Base-by-base conservation (phyloP, 2,888 invertebrate genomes). In the Drosophila pegasa region DNA sequence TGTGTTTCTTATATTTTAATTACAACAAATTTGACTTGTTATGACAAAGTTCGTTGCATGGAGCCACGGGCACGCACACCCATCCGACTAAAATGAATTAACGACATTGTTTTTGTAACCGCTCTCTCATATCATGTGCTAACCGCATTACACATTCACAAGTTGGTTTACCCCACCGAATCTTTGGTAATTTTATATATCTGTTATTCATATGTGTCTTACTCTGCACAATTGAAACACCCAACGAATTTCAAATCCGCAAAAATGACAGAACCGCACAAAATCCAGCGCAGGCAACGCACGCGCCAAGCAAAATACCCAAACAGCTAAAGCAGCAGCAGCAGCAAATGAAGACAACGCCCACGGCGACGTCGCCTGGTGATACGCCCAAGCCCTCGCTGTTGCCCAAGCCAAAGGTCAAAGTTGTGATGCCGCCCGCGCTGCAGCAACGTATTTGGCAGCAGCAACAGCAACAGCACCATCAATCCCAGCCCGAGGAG, bases 371-470 rank as follows among this genome's bases (percentile, higher is more conserved):
- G 66, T 48, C 57, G 58, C 59, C 65, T 47, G 20, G 9, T 29
- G 88, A 88, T 38, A 54, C 75, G 52, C 77, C 85, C 64, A 91
- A 92, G 74, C 92, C 92, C 40, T 92, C 92, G 50, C 79, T 92
- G 78, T 70, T 92, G 81, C 92, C 92, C 50, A 92, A 92, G 81
- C 92, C 92, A 78, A 92, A 91, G 89, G 88, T 91, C 78, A 91
- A 90, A 86, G 91, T 90, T 66, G 80, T 91, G 18, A 78, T 90
- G 40, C 90, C 90, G 63, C 88, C 91, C 55, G 89, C 84, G 60
- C 77, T 91, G 69, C 80, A 89, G 75, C 88, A 89, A 64, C 80
- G 84, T 29, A 83, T 89, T 12, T 73, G 78, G 65, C 81, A 81
- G 14, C 77, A 79, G n/a, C 80, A 81, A 27, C 68, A 75, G 8